Percentiles rank a stretch among this genome's conserved stretches.
phyloP scores from a whole-genome alignment of 2,888 invertebrate species.

The Drosophila siamana region DNA sequence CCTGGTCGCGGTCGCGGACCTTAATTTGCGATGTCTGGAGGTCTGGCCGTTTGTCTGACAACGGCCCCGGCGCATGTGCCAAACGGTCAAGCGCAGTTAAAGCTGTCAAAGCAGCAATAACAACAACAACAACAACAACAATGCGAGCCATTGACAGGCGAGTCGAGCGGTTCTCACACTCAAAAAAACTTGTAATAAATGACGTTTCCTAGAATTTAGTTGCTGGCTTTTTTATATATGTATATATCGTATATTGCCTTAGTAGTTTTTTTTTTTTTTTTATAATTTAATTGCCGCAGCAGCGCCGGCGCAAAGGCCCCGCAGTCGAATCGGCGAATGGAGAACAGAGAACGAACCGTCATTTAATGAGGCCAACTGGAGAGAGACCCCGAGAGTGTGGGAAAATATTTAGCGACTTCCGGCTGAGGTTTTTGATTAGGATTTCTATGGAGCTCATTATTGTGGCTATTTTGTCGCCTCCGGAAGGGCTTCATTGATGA shows the following conservation, averaged over 20 bases:
- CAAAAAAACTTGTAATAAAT: constrained; percentile 77
- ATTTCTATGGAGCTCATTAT: constrained; percentile 54
- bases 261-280: constrained; percentile 59
- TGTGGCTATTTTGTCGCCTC: constrained; percentile 46
- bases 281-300: constrained; percentile 78
- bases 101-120: constrained; percentile 67
- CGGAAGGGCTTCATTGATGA: constrained; percentile 59
- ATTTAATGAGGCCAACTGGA: constrained; percentile 75
- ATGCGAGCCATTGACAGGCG: constrained; percentile 73
- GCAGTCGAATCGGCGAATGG: constrained; percentile 35
- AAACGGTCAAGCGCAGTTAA: constrained; percentile 81
- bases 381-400: constrained; percentile 71
- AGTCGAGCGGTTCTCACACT: constrained; percentile 76
- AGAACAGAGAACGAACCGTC: constrained; percentile 56
- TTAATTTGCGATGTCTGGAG: constrained; percentile 76
- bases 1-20: constrained; percentile 72
- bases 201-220: constrained; percentile 76
- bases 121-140: constrained; percentile 52
- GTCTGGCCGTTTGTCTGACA: constrained; percentile 44
- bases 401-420: constrained; percentile 83
- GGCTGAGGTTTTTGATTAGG: constrained; percentile 72
- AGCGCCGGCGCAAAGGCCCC: constrained; percentile 75
- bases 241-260: constrained; percentile 16
- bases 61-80: constrained; percentile 75
- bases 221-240: constrained; percentile 30